Evolutionary conservation across 2,797 vertebrate genomes (phyloP), one percentile per base, ranked within the genome.

Genomic region (Spheniscus humboldti): DNA sequence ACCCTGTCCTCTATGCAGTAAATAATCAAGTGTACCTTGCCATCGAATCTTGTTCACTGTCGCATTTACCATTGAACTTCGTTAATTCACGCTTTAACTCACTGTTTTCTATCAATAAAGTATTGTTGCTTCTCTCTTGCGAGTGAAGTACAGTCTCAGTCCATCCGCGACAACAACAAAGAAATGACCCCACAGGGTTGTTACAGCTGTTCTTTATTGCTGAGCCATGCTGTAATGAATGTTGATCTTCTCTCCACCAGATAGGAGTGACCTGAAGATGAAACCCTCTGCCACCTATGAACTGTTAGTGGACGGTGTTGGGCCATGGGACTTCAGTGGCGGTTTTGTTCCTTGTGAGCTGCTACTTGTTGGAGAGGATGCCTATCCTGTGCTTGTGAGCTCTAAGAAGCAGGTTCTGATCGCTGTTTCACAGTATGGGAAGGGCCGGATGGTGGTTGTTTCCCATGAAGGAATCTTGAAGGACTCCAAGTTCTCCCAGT

Each of bases 341-440:
- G 35, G 91, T 35, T 93, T 97, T 77, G 66, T 98, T 66, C 98
- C 98, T 2, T 98, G 97, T 81, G 98, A 98, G 92, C 95, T 98
- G 73, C 97, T 98, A 2, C 96, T 98, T 5, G 87, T 96, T 18
- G 98, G 98, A 78, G 97, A 98, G 45, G 91, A 95, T 2, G 96
- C 98, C 27, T 98, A 96, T 74, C 98, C 98, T 1, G 96, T 98
- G 74, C 95, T 98, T 85, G 89, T 98, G 94, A 98, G 97, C 5
- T 55, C 97, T 20, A 87, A 95, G 94, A 97, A 97, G 43, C 97
- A 98, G 89, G 97, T 98, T 57, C 95, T 98, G 75, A 96, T 98
- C 0, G 97, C 98, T 0, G 96, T 98, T 52, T 98, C 98, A 10
- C 95, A 64, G 17, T 98, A 98, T 7, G 98, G 97, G 41, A 97